A percentile compares a stretch with the other conserved stretches of the same genome.
phyloP scores from a whole-genome alignment of 1,140 invertebrate genomes.

The Bombus cullumanus region DNA sequence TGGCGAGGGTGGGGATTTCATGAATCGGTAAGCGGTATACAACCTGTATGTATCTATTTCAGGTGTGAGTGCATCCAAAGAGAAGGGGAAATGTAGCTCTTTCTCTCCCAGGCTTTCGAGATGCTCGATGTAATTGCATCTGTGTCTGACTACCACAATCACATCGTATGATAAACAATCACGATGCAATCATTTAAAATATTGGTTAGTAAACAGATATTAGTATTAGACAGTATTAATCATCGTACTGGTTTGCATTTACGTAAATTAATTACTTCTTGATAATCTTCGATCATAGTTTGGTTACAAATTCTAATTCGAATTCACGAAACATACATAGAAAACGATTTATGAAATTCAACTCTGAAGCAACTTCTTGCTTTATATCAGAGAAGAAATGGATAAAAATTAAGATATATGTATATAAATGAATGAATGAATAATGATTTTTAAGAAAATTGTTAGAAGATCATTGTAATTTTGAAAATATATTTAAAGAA shows the following conservation, averaged over 20 bases:
- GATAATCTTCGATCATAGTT: neutral
- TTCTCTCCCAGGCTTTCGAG: neutral
- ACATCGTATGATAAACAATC: neutral
- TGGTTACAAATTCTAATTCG: neutral
- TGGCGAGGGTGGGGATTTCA: neutral
- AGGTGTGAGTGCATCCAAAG: neutral
- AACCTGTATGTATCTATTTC: neutral
- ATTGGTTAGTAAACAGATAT: neutral
- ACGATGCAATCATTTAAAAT: neutral
- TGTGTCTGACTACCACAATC: neutral
- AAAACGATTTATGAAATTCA: neutral
- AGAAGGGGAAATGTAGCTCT: neutral
- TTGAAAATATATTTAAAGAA: too few species aligned
- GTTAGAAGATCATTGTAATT: too few species aligned
- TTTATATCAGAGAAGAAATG: neutral
- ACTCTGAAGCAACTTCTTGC: neutral
- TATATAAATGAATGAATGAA: neutral
- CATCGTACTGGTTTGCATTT: neutral
- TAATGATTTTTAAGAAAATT: neutral
- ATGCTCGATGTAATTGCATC: neutral
- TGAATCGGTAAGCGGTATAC: slow-evolving; percentile 5
- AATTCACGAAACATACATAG: neutral
- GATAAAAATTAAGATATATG: neutral
- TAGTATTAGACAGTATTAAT: too few species aligned
- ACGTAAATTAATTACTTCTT: neutral